Conservation (phyloP, 2,797 vertebrate genomes). For the Poeciliopsis paucimaculata region DNA sequence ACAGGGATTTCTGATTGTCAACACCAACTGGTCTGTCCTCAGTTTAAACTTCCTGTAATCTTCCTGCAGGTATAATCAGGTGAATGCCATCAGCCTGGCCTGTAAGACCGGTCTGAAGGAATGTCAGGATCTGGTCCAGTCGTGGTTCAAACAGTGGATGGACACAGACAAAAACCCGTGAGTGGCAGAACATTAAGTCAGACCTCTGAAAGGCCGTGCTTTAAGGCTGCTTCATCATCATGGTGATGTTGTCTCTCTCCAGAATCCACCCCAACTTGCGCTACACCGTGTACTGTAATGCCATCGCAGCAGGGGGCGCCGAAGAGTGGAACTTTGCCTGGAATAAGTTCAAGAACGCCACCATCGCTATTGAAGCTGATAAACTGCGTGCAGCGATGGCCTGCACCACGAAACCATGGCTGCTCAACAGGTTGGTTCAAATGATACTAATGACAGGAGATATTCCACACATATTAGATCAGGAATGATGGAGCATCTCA, state of each 20-base stretch:
- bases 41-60: not conserved
- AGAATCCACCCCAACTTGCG: conserved; percentile 91
- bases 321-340: conserved; percentile 89
- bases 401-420: conserved; percentile 86
- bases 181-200: not conserved
- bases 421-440: conserved; percentile 85
- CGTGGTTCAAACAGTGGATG: conserved; percentile 74
- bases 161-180: conserved; percentile 51
- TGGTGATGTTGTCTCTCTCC: conserved; percentile 3
- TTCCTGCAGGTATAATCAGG: conserved; percentile 85
- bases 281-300: conserved; percentile 89
- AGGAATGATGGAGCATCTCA: too few relatives aligned
- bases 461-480: too few relatives aligned
- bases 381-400: conserved; percentile 86
- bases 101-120: conserved; percentile 78
- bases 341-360: conserved; percentile 65
- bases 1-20: not conserved
- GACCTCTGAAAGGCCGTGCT: not conserved
- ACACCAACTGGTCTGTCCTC: not conserved
- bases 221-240: not conserved
- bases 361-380: conserved; percentile 85
- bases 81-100: conserved; percentile 86
- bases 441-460: too few relatives aligned
- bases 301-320: conserved; percentile 82
- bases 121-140: conserved; percentile 60